Evolutionary conservation across 2,888 invertebrate species (phyloP).

Genomic region (Mesochorus sp.): DNA sequence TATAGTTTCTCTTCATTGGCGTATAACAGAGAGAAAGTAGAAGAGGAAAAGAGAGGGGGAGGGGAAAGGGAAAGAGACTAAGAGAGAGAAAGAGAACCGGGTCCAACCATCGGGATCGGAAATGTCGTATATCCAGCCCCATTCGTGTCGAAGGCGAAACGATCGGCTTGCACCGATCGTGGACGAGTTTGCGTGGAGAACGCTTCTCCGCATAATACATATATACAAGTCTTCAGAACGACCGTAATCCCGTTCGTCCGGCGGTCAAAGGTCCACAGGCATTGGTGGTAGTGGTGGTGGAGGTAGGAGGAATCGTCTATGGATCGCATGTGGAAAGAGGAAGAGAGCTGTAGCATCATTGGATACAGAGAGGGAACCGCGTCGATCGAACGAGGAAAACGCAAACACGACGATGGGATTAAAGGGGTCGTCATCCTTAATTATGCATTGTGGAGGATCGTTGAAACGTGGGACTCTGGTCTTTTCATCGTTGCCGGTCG

Average conservation of each 20-base stretch:
- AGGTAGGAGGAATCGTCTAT: conserved; percentile 11
- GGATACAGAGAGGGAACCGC: conserved; percentile 10
- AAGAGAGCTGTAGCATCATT: conserved; percentile 7
- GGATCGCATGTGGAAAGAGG: conserved; percentile 29
- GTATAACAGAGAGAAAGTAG: conserved; percentile 18
- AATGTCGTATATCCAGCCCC: conserved; percentile 71
- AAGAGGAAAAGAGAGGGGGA: conserved; percentile 21
- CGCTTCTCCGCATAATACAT: not conserved
- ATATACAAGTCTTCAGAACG: conserved; percentile 51
- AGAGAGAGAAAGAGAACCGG: not conserved
- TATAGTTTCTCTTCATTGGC: no score
- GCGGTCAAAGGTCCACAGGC: conserved; percentile 71
- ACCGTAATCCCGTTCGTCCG: conserved; percentile 70
- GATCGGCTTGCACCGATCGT: conserved; percentile 69
- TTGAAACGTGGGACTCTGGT: conserved; percentile 61
- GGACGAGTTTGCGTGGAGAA: conserved; percentile 26
- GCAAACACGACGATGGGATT: conserved; percentile 75
- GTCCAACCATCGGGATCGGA: conserved; percentile 57
- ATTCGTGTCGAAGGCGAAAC: conserved; percentile 73
- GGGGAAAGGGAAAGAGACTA: conserved; percentile 26
- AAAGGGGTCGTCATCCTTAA: conserved; percentile 76
- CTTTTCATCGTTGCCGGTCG: conserved; percentile 6
- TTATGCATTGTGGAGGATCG: conserved; percentile 75
- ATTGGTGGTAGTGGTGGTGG: not conserved
- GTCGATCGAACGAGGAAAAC: conserved; percentile 70